Evolutionary conservation across 2,113 vertebrate species (phyloP), one percentile per base, ranked within the genome.

Genomic region (Grammomys dolichurus): DNA sequence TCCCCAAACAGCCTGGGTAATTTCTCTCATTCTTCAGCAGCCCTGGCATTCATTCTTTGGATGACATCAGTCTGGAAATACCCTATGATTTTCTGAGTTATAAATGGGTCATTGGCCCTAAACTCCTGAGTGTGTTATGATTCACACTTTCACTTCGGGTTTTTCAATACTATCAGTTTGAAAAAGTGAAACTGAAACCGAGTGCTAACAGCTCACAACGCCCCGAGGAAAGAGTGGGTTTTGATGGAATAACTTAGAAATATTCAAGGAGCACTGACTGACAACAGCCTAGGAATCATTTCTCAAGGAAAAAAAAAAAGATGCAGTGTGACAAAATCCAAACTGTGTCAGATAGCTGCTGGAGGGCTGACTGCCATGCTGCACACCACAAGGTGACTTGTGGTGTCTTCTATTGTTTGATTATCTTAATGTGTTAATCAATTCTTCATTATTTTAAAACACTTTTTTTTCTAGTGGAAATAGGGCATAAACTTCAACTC

Each of bases 51-150:
- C 96, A 97, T 96, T 97, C 96, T 98, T 96, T 96, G 96, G 97
- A 97, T 98, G 97, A 97, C 97, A 97, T 97, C 97, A 98, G 75
- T 93, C 78, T 97, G 97, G 97, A 98, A 98, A 98, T 97, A 97
- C 97, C 97, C 97, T 1, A 0, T 95, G 94, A 69, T 95, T 97
- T 97, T 97, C 95, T 97, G 96, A 97, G 96, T 95, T 98, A 98
- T 96, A 97, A 97, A 97, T 97, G 97, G 92, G 73, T 89, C 86
- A 87, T 40, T 92, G 40, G 87, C 82, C 90, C 43, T 97, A 91
- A 96, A 75, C 84, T 94, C 92, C 92, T 72, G 84, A 96, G 95
- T 96, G 93, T 73, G 89, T 94, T 97, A 97, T 98, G 96, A 98
- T 93, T 98, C 97, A 98, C 95, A 97, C 97, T 98, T 98, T 98